phyloP scores from a whole-genome alignment of 2,888 invertebrate species.

The Drosophila kuntzei region DNA sequence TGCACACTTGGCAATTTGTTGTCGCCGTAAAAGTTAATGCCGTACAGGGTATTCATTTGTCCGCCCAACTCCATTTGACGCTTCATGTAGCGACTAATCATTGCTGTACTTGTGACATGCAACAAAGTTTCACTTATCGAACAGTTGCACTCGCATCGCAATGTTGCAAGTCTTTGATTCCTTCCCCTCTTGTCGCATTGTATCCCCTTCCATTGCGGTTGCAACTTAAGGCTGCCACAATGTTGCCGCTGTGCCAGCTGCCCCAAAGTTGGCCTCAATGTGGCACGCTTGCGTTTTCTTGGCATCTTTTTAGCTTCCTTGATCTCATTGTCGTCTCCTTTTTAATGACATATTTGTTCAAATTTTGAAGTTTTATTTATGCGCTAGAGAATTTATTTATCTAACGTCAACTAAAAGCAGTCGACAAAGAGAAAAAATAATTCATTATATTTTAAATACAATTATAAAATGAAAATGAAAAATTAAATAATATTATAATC shows the following conservation, averaged over 20 bases:
- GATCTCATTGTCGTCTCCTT: slow-evolving; percentile 1
- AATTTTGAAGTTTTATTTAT: slow-evolving; percentile 10
- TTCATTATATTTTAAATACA: too few relatives aligned
- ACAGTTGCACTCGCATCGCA: not conserved
- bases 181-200: not conserved
- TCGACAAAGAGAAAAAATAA: too few relatives aligned
- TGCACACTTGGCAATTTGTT: too few relatives aligned
- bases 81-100: slow-evolving; percentile 10
- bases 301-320: not conserved
- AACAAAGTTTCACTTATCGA: not conserved
- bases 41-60: slow-evolving; percentile 11
- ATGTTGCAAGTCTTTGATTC: not conserved
- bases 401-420: too few relatives aligned
- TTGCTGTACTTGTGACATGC: not conserved
- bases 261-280: not conserved
- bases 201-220: not conserved
- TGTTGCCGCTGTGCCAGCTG: not conserved
- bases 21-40: slow-evolving; percentile 12
- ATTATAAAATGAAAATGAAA: too few relatives aligned
- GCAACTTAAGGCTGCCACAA: not conserved
- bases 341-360: slow-evolving; percentile 10
- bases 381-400: too few relatives aligned
- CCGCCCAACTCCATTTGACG: slow-evolving; percentile 15
- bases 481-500: too few relatives aligned
- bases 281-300: not conserved